Evolutionary conservation across 2,888 invertebrate species (phyloP).

Genomic region (Hemaris fuciformis): DNA sequence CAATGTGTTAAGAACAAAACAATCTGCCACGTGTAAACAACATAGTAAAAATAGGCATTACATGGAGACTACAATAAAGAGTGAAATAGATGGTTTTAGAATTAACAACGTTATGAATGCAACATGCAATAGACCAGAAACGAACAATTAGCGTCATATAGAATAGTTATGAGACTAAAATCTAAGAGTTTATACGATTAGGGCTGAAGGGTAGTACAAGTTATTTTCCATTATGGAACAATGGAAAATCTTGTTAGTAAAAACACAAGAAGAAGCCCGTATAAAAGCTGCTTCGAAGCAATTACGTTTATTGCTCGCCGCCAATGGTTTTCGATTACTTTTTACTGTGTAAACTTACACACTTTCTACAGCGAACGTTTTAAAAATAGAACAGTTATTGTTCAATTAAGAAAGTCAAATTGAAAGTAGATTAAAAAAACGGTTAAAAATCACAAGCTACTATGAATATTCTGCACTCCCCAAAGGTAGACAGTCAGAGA

Average conservation of each 20-base stretch:
- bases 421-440: no score
- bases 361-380: neutral
- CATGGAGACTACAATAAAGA: neutral
- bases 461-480: no score
- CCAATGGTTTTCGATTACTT: neutral
- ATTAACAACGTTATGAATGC: neutral
- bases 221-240: no score
- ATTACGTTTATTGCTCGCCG: neutral
- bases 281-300: neutral
- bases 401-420: neutral
- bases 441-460: no score
- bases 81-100: neutral
- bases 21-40: neutral
- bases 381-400: neutral
- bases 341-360: neutral
- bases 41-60: neutral
- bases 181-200: neutral
- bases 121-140: neutral
- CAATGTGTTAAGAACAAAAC: neutral
- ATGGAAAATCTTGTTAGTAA: no score
- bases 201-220: no score
- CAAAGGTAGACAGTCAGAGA: no score
- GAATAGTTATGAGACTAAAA: neutral
- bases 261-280: neutral
- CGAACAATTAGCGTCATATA: neutral